These are phyloP conservation scores for Anarhynchus alexandrinus DNA, from an alignment of 2,113 vertebrate species.

Conservation along the genomic window DNA sequence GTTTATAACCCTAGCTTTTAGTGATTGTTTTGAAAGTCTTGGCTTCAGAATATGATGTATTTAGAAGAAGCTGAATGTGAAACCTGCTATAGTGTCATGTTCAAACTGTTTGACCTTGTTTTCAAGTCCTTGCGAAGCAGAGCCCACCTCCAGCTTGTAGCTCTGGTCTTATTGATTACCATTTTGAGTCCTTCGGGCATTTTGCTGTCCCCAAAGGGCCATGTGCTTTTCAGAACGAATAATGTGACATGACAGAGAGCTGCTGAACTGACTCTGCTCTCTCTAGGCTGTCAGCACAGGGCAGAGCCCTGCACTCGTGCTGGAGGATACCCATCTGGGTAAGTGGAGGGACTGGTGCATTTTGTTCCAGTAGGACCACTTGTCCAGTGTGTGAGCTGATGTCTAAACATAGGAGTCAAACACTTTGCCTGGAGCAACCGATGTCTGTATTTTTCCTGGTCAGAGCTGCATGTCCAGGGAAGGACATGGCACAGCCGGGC, in stretches of 20 bases:
- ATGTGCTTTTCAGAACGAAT: background rate
- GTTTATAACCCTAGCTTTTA: background rate
- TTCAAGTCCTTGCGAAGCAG: background rate
- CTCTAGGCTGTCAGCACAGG: background rate
- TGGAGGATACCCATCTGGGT: background rate
- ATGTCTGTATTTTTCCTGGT: background rate
- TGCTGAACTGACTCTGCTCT: background rate
- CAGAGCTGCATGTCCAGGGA: background rate
- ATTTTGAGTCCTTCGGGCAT: background rate
- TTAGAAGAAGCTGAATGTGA: background rate
- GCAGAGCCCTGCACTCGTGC: background rate
- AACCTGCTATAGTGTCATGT: background rate
- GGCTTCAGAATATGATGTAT: background rate
- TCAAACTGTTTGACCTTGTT: conserved; percentile 16
- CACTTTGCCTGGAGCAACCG: background rate
- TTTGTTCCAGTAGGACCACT: background rate
- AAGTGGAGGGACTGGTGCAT: background rate
- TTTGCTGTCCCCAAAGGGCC: background rate
- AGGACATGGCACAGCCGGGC: rapidly evolving
- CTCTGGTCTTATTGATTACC: conserved; percentile 6
- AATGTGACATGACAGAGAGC: conserved; percentile 18
- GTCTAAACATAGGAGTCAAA: background rate
- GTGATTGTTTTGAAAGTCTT: background rate
- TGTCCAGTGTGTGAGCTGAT: background rate
- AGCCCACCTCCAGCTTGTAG: background rate